Conservation (phyloP, 2,888 invertebrate genomes). For the Neelides folsomi region DNA sequence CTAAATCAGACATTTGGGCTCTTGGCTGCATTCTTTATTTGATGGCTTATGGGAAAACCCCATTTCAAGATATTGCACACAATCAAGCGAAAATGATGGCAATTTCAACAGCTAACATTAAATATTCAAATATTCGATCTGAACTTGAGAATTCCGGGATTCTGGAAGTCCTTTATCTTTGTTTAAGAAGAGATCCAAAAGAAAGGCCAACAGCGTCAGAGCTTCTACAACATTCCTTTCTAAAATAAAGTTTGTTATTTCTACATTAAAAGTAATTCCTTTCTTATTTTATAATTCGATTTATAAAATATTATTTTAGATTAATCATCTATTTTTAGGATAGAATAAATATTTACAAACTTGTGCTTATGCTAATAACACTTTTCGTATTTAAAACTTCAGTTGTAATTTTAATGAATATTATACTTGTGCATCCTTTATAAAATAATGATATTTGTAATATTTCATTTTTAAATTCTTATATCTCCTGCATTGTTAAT, state of each 20-base stretch:
- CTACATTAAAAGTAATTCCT: too few species aligned
- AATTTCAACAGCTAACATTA: constrained; percentile 59
- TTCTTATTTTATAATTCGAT: too few species aligned
- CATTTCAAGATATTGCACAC: constrained; percentile 68
- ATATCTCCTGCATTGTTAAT: too few species aligned
- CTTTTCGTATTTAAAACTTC: too few species aligned
- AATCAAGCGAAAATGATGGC: constrained; percentile 60
- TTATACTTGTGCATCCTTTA: too few species aligned
- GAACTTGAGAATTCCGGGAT: constrained; percentile 46
- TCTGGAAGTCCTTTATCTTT: constrained; percentile 53
- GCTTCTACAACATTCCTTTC: constrained; percentile 47
- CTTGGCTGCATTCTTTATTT: constrained; percentile 91
- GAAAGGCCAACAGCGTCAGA: constrained; percentile 60
- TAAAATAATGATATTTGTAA: too few species aligned
- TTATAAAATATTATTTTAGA: too few species aligned
- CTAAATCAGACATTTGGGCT: constrained; percentile 93
- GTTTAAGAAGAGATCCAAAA: constrained; percentile 59
- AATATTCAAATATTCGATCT: constrained; percentile 47
- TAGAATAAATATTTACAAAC: too few species aligned
- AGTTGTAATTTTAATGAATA: too few species aligned
- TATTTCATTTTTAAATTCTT: too few species aligned
- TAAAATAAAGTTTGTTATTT: constrained; percentile 23
- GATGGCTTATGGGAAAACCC: constrained; percentile 76
- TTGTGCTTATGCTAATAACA: too few species aligned
- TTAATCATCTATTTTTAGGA: too few species aligned